These are phyloP conservation scores for Drosophila cardini DNA, from an alignment of 1,140 invertebrate species.

Conservation along the genomic window DNA sequence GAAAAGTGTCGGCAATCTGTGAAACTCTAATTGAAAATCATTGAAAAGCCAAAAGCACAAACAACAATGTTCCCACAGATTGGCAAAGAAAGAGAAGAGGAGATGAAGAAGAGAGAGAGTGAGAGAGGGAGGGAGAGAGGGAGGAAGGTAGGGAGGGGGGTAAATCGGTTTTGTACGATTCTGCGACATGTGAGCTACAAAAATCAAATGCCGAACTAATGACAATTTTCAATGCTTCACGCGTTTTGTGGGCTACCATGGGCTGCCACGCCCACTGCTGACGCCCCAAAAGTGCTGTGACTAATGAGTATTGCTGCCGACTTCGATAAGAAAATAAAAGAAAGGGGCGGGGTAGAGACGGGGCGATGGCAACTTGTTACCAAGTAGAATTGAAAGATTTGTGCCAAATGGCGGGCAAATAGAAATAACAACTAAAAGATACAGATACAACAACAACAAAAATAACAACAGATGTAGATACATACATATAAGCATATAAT, in stretches of 20 bases:
- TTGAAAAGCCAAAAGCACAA: conserved; percentile 65
- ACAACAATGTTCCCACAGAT: conserved; percentile 35
- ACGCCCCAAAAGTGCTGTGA: conserved; percentile 52
- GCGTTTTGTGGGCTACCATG: conserved; percentile 34
- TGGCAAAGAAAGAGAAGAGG: not conserved
- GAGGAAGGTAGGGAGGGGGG: not conserved
- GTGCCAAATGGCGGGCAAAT: conserved; percentile 33
- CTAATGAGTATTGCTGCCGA: conserved; percentile 76
- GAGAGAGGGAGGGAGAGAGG: not conserved
- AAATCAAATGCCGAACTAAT: conserved; percentile 79
- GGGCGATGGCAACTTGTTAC: conserved; percentile 23
- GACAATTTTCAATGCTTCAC: conserved; percentile 82
- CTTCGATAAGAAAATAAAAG: conserved; percentile 62
- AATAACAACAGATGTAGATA: conserved; percentile 8
- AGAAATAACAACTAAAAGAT: conserved; percentile 10
- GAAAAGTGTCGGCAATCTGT: conserved; percentile 57
- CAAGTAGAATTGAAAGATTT: conserved; percentile 35
- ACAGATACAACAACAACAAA: conserved; percentile 1
- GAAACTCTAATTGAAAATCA: conserved; percentile 79
- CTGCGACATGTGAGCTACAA: conserved; percentile 32
- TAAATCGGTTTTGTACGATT: conserved; percentile 10
- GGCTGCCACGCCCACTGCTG: conserved; percentile 13
- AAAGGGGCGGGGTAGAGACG: not conserved
- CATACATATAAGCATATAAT: conserved; percentile 15
- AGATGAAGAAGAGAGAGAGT: not conserved